phyloP scores from a whole-genome alignment of 2,797 vertebrate genomes.

The Lycodopsis pacificus region DNA sequence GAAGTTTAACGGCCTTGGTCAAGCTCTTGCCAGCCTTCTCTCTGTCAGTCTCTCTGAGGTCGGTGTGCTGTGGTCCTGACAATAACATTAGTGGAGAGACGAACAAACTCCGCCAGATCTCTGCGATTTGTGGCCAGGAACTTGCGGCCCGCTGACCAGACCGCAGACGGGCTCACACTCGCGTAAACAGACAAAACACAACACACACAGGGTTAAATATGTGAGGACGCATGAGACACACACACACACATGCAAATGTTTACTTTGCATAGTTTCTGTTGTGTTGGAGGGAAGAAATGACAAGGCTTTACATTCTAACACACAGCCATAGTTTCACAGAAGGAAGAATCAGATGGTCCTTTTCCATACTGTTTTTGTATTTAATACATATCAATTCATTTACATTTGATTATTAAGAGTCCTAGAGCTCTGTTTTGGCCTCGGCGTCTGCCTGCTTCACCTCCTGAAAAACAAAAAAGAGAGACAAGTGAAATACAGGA shows the following conservation, averaged over 20 bases:
- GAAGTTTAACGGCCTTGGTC: constrained; percentile 10
- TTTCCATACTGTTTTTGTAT: constrained; percentile 46
- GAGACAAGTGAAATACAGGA: constrained; percentile 15
- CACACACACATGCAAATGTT: constrained; percentile 16
- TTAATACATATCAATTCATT: constrained; percentile 32
- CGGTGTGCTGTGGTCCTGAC: constrained; percentile 70
- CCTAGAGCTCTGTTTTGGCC: constrained; percentile 83
- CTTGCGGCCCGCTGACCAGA: constrained; percentile 54
- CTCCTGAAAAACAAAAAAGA: constrained; percentile 66
- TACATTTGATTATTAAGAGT: constrained; percentile 6
- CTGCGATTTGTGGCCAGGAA: constrained; percentile 60
- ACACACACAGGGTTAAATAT: constrained; percentile 37
- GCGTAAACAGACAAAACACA: constrained; percentile 64
- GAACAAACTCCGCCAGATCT: constrained; percentile 65
- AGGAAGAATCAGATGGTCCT: background rate
- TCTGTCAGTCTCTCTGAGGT: constrained; percentile 66
- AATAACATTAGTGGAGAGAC: constrained; percentile 62
- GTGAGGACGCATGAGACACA: constrained; percentile 20
- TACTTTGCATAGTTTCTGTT: constrained; percentile 24
- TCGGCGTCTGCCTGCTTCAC: constrained; percentile 69
- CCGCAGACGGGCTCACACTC: constrained; percentile 68
- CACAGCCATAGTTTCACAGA: background rate
- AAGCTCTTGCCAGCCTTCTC: constrained; percentile 31
- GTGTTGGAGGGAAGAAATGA: background rate
- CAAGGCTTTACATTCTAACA: background rate